Conservation (phyloP, 2,888 invertebrate species). For the Hermaeophaga mercurialis region DNA sequence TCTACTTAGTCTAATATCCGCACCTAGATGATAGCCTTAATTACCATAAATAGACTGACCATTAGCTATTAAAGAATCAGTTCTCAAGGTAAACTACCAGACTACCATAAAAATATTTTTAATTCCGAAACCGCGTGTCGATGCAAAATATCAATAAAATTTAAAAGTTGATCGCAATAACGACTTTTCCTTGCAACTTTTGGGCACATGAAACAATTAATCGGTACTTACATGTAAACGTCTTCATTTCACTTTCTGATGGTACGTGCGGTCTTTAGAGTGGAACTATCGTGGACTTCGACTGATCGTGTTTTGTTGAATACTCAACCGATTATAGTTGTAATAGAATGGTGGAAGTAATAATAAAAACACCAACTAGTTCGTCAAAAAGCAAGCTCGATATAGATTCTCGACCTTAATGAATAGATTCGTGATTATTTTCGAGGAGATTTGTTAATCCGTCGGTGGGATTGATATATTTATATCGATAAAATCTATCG, state of each 20-base stretch:
- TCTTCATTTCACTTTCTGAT: conserved; percentile 13
- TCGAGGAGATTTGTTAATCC: background rate
- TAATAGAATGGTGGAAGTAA: conserved; percentile 11
- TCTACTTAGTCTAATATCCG: too few relatives aligned
- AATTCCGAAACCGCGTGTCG: background rate
- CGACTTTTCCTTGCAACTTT: background rate
- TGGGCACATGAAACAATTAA: background rate
- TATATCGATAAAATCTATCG: conserved; percentile 3
- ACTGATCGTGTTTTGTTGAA: conserved; percentile 18
- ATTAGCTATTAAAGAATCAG: background rate
- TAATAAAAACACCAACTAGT: conserved; percentile 6
- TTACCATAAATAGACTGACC: background rate
- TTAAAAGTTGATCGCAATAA: background rate
- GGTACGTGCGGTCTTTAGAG: conserved; percentile 1
- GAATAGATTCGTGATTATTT: conserved; percentile 6
- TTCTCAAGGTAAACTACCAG: background rate
- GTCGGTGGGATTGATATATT: background rate
- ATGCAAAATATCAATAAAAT: background rate
- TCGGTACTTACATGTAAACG: conserved; percentile 18
- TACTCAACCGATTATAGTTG: conserved; percentile 10
- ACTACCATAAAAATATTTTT: background rate
- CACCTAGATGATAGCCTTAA: too few relatives aligned
- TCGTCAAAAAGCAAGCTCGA: background rate
- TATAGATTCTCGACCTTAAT: conserved; percentile 4
- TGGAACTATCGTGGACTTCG: conserved; percentile 18